Evolutionary conservation across 2,113 vertebrate genomes (phyloP).

Genomic region (Amphilophus citrinellus): DNA sequence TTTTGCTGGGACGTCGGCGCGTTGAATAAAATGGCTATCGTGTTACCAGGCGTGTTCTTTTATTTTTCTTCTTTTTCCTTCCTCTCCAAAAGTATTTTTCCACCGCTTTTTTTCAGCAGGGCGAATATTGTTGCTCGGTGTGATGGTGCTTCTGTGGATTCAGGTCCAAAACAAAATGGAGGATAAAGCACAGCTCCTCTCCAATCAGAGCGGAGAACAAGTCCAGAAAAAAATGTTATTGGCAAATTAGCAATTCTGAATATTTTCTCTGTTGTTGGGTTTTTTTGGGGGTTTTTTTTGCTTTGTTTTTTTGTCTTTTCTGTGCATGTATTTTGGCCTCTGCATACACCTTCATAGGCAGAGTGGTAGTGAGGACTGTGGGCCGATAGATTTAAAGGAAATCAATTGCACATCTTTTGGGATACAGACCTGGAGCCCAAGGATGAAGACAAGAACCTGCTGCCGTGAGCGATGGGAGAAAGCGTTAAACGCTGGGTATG

Average conservation of each 20-base stretch:
- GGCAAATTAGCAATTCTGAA: conserved; percentile 17
- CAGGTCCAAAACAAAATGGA: conserved; percentile 82
- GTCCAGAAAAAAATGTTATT: background rate
- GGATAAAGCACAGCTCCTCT: conserved; percentile 56
- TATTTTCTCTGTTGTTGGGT: background rate
- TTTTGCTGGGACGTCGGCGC: background rate
- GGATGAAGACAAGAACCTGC: background rate
- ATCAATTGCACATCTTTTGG: conserved; percentile 16
- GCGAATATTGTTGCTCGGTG: conserved; percentile 37
- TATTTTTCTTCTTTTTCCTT: background rate
- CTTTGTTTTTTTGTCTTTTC: background rate
- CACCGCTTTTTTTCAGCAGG: conserved; percentile 26
- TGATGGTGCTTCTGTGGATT: conserved; percentile 56
- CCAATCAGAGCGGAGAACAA: conserved; percentile 59
- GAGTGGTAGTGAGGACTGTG: background rate
- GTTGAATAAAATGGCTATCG: conserved; percentile 37
- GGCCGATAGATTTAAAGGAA: conserved; percentile 23
- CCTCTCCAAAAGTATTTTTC: conserved; percentile 46
- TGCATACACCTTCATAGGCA: background rate
- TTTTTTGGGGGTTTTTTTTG: no score
- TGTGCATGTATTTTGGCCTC: background rate
- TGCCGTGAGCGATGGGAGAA: conserved; percentile 61
- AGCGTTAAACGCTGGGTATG: conserved; percentile 60
- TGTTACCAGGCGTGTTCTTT: conserved; percentile 23
- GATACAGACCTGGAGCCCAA: conserved; percentile 22